These are phyloP conservation scores for Arctopsyche grandis DNA, from an alignment of 1,140 invertebrate genomes.

Conservation along the genomic window DNA sequence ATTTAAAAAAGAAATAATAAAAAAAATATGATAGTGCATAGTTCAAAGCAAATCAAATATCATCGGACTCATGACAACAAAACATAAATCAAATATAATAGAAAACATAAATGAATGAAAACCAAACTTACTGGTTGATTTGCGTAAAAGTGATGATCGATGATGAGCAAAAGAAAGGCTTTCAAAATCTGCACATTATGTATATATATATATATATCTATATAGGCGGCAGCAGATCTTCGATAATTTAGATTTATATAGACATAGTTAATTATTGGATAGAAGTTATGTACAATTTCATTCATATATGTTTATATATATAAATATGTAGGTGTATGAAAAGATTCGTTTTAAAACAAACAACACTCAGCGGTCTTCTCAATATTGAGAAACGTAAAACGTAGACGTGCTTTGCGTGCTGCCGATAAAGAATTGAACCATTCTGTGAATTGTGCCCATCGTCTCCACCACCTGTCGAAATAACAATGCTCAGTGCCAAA, in stretches of 20 bases:
- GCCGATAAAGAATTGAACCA: slow-evolving; percentile 71
- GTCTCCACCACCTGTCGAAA: slow-evolving; percentile 69
- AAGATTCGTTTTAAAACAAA: too few relatives aligned
- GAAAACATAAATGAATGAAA: slow-evolving; percentile 40
- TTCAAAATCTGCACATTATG: neutral
- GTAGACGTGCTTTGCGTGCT: slow-evolving; percentile 68
- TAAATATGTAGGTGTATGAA: slow-evolving; percentile 34
- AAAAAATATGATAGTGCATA: slow-evolving; percentile 4
- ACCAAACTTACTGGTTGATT: slow-evolving; percentile 42
- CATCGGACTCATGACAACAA: slow-evolving; percentile 18
- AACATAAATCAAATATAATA: slow-evolving; percentile 31
- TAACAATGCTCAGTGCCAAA: slow-evolving; percentile 60
- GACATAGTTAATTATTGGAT: neutral
- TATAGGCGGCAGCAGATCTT: too few relatives aligned
- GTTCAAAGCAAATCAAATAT: slow-evolving; percentile 21
- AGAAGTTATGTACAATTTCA: neutral
- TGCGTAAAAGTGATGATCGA: slow-evolving; percentile 26
- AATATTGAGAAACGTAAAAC: slow-evolving; percentile 71
- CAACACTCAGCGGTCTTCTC: slow-evolving; percentile 55
- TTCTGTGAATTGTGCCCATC: slow-evolving; percentile 68
- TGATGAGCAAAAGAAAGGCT: slow-evolving; percentile 30
- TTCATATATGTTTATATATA: neutral
- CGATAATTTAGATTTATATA: too few relatives aligned
- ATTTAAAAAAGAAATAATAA: neutral
- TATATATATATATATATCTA: neutral